Conservation (phyloP, 2,113 vertebrate species). For the Ageneiosus marmoratus region DNA sequence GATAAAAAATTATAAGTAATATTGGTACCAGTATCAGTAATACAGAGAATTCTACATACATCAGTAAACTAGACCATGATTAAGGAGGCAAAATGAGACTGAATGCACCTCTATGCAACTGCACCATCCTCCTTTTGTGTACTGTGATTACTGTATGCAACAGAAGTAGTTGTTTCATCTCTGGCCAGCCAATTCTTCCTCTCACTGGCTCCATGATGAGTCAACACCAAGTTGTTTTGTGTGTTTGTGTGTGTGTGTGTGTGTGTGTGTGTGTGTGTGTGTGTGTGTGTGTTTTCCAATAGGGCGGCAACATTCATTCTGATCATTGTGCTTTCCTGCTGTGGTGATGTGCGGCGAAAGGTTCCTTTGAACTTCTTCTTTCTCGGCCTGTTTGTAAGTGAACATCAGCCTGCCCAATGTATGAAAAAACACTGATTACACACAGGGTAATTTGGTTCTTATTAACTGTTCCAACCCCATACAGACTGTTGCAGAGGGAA, state of each 20-base stretch:
- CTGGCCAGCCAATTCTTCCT: neutral
- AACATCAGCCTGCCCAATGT: constrained; percentile 42
- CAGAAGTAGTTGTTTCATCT: neutral
- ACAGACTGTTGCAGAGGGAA: constrained; percentile 75
- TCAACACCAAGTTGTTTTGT: no score
- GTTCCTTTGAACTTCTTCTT: constrained; percentile 82
- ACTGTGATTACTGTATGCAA: no score
- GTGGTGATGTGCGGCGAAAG: constrained; percentile 69
- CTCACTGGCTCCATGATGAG: neutral
- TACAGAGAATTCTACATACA: neutral
- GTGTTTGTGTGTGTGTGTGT: neutral
- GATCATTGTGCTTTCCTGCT: constrained; percentile 74
- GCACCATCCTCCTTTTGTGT: neutral
- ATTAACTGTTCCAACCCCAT: neutral
- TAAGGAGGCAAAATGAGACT: neutral
- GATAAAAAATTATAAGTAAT: neutral
- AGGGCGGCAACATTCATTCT: constrained; percentile 66
- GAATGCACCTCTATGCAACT: neutral
- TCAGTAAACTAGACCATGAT: neutral
- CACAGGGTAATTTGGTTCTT: constrained; percentile 12
- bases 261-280: neutral
- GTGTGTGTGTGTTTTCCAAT: constrained; percentile 39
- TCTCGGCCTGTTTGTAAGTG: constrained; percentile 83
- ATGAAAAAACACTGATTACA: neutral
- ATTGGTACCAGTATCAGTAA: neutral